Evolutionary conservation across 2,797 vertebrate genomes (phyloP).

Genomic region (Schizothorax lantsangensis): DNA sequence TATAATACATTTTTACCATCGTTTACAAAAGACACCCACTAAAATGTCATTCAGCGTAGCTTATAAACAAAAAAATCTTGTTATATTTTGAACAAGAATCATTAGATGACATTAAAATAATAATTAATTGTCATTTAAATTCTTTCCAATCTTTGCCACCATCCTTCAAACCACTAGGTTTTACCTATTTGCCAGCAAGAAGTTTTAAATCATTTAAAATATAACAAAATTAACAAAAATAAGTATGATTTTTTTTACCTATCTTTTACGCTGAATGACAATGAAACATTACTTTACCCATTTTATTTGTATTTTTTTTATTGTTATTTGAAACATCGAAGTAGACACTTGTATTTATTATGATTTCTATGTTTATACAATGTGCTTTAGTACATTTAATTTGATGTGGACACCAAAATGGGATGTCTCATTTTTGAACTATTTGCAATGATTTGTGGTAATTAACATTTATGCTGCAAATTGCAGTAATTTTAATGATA

Average conservation of each 20-base stretch:
- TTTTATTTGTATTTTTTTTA: background rate
- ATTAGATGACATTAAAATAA: background rate
- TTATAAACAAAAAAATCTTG: background rate
- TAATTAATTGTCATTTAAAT: no score
- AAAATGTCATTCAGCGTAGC: background rate
- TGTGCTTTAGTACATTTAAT: background rate
- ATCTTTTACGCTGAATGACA: background rate
- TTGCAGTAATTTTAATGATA: background rate
- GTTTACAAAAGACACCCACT: background rate
- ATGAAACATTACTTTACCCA: no score
- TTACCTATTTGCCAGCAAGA: no score
- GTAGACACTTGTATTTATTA: background rate
- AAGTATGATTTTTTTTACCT: no score
- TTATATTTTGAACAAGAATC: no score
- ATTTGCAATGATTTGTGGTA: background rate
- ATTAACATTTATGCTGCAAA: background rate
- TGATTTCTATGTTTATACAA: no score
- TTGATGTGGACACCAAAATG: background rate
- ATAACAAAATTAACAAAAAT: no score
- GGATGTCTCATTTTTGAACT: background rate
- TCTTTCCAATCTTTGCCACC: no score
- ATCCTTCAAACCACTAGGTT: no score
- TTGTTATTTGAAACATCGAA: background rate
- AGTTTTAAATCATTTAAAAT: no score
- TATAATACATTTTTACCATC: background rate